These are phyloP conservation scores for Chloropsis hardwickii DNA, from an alignment of 2,113 vertebrate genomes.

Conservation along the genomic window DNA sequence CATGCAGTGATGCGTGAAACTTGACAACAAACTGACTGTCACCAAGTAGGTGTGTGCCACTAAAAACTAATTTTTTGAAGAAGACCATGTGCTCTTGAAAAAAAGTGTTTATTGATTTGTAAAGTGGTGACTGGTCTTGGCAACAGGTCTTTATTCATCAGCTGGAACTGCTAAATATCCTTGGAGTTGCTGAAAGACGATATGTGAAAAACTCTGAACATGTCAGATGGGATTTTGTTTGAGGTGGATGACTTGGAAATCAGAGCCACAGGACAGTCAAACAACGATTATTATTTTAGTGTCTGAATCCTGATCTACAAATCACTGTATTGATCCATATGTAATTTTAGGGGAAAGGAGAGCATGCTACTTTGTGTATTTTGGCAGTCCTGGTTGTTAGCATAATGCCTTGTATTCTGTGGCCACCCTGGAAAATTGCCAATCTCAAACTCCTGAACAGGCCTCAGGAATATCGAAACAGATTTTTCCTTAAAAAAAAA, in stretches of 20 bases:
- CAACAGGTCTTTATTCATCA: conserved; percentile 11
- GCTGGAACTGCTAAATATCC: conserved; percentile 5
- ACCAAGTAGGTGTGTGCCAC: neutral
- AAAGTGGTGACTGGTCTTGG: neutral
- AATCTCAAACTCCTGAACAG: neutral
- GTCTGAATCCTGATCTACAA: conserved; percentile 24
- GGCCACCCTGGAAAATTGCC: neutral
- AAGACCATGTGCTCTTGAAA: neutral
- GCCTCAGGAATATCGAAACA: neutral
- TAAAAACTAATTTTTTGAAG: neutral
- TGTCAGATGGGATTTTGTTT: conserved; percentile 3
- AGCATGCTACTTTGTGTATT: neutral
- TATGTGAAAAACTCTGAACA: neutral
- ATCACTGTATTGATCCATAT: conserved; percentile 19
- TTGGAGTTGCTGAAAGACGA: neutral
- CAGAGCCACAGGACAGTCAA: neutral
- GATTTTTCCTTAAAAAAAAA: neutral
- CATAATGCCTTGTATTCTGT: neutral
- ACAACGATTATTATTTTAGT: neutral
- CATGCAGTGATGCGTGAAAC: neutral
- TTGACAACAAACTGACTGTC: neutral
- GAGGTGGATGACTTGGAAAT: conserved; percentile 23
- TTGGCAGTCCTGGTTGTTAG: neutral
- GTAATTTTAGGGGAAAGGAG: neutral
- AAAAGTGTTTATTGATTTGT: conserved; percentile 6